Percentiles rank a stretch among this genome's conserved stretches.
These are phyloP conservation scores for Cyclargus thomasi DNA, from an alignment of 1,140 invertebrate genomes.

Conservation along the genomic window DNA sequence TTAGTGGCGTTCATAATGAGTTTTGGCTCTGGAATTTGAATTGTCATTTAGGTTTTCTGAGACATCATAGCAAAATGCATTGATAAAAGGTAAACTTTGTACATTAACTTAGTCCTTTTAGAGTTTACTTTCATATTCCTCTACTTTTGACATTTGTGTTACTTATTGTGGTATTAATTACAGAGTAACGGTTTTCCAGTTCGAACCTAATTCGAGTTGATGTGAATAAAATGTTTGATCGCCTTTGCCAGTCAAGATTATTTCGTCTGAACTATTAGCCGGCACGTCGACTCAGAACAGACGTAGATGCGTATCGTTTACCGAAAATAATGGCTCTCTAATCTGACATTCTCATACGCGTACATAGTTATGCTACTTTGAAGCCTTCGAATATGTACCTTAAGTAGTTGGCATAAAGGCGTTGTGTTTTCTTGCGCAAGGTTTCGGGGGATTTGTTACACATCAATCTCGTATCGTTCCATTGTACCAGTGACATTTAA, in stretches of 20 bases:
- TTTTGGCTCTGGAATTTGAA: constrained; percentile 30
- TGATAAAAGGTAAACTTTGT: too few relatives aligned
- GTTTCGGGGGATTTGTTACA: constrained; percentile 60
- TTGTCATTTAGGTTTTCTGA: constrained; percentile 37
- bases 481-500: constrained; percentile 73
- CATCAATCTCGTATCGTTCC: constrained; percentile 68
- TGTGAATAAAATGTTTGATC: constrained; percentile 26
- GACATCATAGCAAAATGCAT: too few relatives aligned
- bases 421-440: constrained; percentile 44
- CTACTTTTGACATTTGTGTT: background rate
- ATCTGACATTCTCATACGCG: constrained; percentile 57
- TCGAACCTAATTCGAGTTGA: background rate
- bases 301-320: constrained; percentile 66
- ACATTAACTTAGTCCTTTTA: constrained; percentile 40
- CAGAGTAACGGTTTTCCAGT: background rate
- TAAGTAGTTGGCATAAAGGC: too few relatives aligned
- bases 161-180: background rate
- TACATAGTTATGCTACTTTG: constrained; percentile 4
- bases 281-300: constrained; percentile 50
- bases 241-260: constrained; percentile 56
- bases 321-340: constrained; percentile 61
- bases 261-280: constrained; percentile 54
- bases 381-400: too few relatives aligned
- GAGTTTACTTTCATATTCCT: background rate
- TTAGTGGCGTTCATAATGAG: constrained; percentile 52